A percentile compares a stretch with the other conserved stretches of the same genome.
phyloP scores from a whole-genome alignment of 2,888 invertebrate species.

The Melieria picta region DNA sequence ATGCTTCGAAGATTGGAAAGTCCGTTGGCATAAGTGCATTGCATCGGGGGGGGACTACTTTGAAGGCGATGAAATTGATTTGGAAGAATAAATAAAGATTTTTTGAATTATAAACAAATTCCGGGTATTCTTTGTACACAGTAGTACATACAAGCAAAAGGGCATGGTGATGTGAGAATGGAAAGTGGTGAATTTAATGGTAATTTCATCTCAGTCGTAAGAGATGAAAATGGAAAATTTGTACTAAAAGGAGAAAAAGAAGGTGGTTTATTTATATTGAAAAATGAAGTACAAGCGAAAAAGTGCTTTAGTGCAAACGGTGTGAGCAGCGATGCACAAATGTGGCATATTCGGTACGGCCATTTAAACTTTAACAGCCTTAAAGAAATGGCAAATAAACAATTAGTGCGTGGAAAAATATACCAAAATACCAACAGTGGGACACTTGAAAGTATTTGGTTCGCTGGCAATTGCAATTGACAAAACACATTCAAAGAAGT shows the following conservation, averaged over 20 bases:
- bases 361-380: slow-evolving; percentile 5
- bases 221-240: neutral
- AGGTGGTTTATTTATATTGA: slow-evolving; percentile 1
- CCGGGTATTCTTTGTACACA: no score
- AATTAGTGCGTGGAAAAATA: neutral
- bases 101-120: no score
- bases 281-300: neutral
- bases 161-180: no score
- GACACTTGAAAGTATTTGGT: slow-evolving; percentile 38
- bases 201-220: neutral
- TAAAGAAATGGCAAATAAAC: neutral
- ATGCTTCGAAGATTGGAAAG: no score
- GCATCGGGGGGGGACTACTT: no score
- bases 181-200: neutral
- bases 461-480: slow-evolving; percentile 34
- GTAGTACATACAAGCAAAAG: no score
- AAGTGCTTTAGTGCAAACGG: neutral
- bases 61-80: no score
- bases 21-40: no score
- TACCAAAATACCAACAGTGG: slow-evolving; percentile 31
- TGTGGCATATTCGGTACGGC: slow-evolving; percentile 2
- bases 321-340: neutral
- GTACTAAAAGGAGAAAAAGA: neutral
- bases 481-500: slow-evolving; percentile 33
- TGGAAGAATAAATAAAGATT: no score